phyloP scores from a whole-genome alignment of 1,140 invertebrate species.

The Drosophila bocki region DNA sequence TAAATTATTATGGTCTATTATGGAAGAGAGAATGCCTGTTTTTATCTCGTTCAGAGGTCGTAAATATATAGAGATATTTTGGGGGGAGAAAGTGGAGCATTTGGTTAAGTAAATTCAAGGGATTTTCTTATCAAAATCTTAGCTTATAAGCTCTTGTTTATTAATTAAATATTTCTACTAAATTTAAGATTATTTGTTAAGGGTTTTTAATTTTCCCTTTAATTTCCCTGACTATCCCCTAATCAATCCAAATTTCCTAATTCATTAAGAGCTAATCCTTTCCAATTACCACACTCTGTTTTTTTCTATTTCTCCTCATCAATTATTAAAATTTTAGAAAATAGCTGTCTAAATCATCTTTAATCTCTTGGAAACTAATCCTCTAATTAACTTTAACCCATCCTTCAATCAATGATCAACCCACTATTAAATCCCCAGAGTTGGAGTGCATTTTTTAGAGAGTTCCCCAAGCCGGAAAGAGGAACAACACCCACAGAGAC shows the following conservation, averaged over 20 bases:
- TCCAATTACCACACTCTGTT: not conserved
- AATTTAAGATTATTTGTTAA: not conserved
- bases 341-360: not conserved
- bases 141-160: too few species aligned
- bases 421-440: constrained; percentile 1
- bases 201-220: not conserved
- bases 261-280: constrained; percentile 3
- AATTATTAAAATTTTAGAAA: constrained; percentile 3
- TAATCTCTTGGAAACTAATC: constrained; percentile 14
- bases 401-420: constrained; percentile 16
- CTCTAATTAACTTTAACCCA: constrained; percentile 20
- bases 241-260: not conserved
- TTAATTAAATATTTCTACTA: not conserved
- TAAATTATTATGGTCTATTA: constrained; percentile 81
- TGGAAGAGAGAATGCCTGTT: constrained; percentile 45
- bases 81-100: constrained; percentile 8
- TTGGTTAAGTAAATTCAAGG: not conserved
- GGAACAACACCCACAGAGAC: constrained; percentile 34
- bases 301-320: not conserved
- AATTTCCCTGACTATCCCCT: not conserved
- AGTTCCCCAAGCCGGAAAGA: not conserved
- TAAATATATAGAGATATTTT: constrained; percentile 38
- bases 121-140: not conserved
- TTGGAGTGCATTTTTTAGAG: not conserved
- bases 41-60: constrained; percentile 19